Conservation (phyloP, 2,888 invertebrate genomes). For the Antheraea yamamai region DNA sequence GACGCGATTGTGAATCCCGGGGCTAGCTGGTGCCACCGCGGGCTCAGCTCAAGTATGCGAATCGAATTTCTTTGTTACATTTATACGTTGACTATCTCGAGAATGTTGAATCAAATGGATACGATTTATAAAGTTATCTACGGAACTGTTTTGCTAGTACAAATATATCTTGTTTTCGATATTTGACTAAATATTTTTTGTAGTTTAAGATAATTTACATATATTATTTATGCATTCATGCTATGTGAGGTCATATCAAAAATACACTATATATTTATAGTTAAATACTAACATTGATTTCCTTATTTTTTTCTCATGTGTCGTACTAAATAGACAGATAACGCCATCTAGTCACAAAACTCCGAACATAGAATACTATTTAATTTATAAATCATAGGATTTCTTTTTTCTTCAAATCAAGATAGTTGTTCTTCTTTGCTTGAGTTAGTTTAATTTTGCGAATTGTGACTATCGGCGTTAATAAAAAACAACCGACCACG, state of each 20-base stretch:
- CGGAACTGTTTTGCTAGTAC: neutral
- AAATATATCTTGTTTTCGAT: neutral
- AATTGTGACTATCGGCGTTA: neutral
- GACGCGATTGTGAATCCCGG: conserved; percentile 52
- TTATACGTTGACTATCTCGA: conserved; percentile 15
- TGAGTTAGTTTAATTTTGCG: neutral
- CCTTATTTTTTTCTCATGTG: neutral
- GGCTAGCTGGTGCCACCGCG: conserved; percentile 14
- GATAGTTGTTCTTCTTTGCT: neutral
- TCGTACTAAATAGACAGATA: conserved; percentile 3
- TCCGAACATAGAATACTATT: neutral
- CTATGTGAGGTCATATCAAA: neutral
- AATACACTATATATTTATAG: neutral
- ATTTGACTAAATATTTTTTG: neutral
- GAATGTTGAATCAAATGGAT: conserved; percentile 11
- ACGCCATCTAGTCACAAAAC: conserved; percentile 18
- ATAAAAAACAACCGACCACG: too few species aligned
- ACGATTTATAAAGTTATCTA: conserved; percentile 8
- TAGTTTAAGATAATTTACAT: too few species aligned
- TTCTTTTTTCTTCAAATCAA: neutral
- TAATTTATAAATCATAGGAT: neutral
- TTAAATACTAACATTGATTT: neutral
- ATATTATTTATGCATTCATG: neutral
- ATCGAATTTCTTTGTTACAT: conserved; percentile 43
- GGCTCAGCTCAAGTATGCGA: conserved; percentile 52